phyloP scores from a whole-genome alignment of 1,140 invertebrate genomes.

The Zaprionus gabonicus region DNA sequence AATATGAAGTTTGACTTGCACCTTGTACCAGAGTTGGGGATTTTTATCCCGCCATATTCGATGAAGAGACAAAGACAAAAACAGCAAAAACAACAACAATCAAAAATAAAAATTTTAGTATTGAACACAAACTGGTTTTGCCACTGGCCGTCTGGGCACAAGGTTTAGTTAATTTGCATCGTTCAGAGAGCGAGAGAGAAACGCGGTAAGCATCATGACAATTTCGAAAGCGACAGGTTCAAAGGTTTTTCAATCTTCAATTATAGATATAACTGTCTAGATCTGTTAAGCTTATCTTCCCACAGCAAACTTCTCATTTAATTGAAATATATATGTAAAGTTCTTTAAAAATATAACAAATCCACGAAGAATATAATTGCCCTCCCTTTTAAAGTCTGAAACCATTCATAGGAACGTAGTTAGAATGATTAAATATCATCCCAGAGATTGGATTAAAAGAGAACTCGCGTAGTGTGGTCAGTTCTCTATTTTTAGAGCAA shows the following conservation, averaged over 20 bases:
- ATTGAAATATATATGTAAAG: no score
- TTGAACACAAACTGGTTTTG: conserved; percentile 35
- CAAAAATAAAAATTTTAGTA: conserved; percentile 12
- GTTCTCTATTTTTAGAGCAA: not conserved
- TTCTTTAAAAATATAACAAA: no score
- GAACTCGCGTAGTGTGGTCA: not conserved
- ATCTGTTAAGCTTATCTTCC: not conserved
- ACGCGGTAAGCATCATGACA: not conserved
- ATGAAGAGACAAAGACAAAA: conserved; percentile 5
- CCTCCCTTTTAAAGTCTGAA: not conserved
- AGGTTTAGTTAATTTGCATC: conserved; percentile 44
- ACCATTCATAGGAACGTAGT: not conserved
- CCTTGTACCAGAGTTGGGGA: conserved; percentile 15
- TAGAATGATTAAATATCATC: not conserved
- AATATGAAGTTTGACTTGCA: conserved; percentile 48
- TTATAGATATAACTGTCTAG: not conserved
- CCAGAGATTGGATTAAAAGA: not conserved
- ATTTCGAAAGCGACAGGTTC: not conserved
- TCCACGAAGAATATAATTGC: not conserved
- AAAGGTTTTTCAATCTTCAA: conserved; percentile 2
- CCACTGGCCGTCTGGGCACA: not conserved
- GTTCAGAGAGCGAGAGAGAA: conserved; percentile 3
- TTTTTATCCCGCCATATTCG: conserved; percentile 10
- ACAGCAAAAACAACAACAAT: conserved; percentile 13
- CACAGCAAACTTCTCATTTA: not conserved